A percentile compares a stretch with the other conserved stretches of the same genome.
Evolutionary conservation across 2,113 vertebrate species (phyloP).

Genomic region (Lagopus muta): DNA sequence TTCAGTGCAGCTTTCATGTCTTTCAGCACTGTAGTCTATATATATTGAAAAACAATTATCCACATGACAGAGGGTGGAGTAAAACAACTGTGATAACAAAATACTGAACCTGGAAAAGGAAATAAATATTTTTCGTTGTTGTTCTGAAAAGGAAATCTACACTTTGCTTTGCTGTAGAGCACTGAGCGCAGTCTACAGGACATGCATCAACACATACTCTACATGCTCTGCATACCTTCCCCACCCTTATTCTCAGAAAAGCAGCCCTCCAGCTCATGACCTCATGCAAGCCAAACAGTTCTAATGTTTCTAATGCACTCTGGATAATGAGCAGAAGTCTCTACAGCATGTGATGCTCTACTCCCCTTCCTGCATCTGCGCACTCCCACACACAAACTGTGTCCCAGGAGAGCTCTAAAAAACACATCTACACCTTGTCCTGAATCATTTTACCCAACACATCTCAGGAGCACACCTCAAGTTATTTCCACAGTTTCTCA

Average conservation of each 20-base stretch:
- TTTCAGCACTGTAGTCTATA: not conserved
- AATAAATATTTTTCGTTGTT: not conserved
- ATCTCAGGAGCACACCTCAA: not conserved
- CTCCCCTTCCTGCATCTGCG: not conserved
- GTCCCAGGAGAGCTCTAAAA: not conserved
- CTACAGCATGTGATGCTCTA: not conserved
- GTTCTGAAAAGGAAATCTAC: not conserved
- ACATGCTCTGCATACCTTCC: slow-evolving; percentile 47
- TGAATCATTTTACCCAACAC: not conserved
- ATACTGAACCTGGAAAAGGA: not conserved
- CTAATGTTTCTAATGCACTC: not conserved
- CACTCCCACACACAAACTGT: not conserved
- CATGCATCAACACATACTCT: slow-evolving; percentile 24
- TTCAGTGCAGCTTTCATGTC: not conserved
- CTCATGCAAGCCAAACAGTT: not conserved
- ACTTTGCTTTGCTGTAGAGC: not conserved
- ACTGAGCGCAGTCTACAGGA: not conserved
- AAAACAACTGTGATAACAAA: not conserved
- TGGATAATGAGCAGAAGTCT: not conserved
- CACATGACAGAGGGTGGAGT: not conserved
- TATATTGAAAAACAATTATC: not conserved
- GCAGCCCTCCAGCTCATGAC: slow-evolving; percentile 20
- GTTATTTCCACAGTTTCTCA: not conserved
- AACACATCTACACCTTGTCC: not conserved
- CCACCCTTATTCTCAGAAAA: not conserved